Conservation (phyloP, 2,113 vertebrate genomes). For the Cygnus buccinator region DNA sequence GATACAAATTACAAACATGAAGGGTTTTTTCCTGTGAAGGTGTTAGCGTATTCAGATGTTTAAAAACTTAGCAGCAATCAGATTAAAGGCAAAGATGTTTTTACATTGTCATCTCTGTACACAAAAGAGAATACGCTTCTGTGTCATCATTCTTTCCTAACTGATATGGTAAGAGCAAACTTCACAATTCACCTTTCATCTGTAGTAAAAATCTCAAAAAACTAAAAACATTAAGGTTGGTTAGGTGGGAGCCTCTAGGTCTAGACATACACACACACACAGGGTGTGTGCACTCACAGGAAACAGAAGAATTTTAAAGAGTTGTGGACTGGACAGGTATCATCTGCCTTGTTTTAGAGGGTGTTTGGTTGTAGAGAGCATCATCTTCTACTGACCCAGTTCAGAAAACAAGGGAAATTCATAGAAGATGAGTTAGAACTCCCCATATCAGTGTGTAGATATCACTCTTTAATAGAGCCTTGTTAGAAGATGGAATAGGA, state of each 20-base stretch:
- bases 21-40: background rate
- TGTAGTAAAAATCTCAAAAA: background rate
- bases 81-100: background rate
- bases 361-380: background rate
- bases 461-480: background rate
- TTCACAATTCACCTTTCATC: background rate
- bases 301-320: background rate
- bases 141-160: background rate
- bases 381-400: background rate
- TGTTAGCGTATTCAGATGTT: background rate
- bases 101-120: background rate
- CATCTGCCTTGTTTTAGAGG: background rate
- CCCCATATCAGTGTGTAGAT: background rate
- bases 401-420: background rate
- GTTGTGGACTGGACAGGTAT: background rate
- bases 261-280: background rate
- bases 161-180: background rate
- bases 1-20: background rate
- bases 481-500: background rate
- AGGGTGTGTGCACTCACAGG: accelerated
- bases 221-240: background rate
- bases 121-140: background rate
- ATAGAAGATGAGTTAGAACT: background rate
- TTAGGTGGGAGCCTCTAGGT: background rate
- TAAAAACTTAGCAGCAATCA: background rate